phyloP scores from a whole-genome alignment of 2,888 invertebrate species.

The Matsumyia berberina region DNA sequence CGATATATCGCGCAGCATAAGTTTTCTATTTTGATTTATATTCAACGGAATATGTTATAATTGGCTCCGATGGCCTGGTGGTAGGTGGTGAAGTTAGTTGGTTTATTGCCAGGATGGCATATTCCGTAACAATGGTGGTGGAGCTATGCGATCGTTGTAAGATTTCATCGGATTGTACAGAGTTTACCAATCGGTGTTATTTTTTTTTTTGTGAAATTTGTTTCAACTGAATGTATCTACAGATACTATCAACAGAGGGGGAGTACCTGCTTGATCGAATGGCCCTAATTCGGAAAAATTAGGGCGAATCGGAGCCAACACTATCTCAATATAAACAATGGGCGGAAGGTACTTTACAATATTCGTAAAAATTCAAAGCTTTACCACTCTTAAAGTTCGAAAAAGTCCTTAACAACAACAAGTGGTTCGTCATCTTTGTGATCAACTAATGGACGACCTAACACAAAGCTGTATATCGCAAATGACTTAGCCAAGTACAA shows the following conservation, averaged over 20 bases:
- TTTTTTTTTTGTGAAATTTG: constrained; percentile 60
- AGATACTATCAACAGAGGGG: not conserved
- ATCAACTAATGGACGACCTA: too few relatives aligned
- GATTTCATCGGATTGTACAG: constrained; percentile 37
- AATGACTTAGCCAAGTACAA: too few relatives aligned
- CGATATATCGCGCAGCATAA: constrained; percentile 73
- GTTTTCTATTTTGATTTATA: constrained; percentile 76
- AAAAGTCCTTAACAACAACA: too few relatives aligned
- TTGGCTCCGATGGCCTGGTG: constrained; percentile 39
- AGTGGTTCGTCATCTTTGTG: too few relatives aligned
- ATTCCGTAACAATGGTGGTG: constrained; percentile 63
- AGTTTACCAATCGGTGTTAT: constrained; percentile 24
- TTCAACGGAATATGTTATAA: constrained; percentile 74
- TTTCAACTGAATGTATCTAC: constrained; percentile 12
- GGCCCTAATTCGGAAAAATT: not conserved
- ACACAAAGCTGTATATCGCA: too few relatives aligned
- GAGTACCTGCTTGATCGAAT: not conserved
- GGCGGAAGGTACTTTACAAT: too few relatives aligned
- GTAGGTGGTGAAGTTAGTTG: constrained; percentile 39
- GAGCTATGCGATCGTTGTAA: constrained; percentile 34
- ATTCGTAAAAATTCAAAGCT: too few relatives aligned
- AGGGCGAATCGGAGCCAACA: too few relatives aligned
- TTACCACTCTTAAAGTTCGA: too few relatives aligned
- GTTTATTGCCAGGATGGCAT: constrained; percentile 64
- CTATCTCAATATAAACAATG: too few relatives aligned